phyloP scores from a whole-genome alignment of 1,140 invertebrate species.

The Anastrepha obliqua region DNA sequence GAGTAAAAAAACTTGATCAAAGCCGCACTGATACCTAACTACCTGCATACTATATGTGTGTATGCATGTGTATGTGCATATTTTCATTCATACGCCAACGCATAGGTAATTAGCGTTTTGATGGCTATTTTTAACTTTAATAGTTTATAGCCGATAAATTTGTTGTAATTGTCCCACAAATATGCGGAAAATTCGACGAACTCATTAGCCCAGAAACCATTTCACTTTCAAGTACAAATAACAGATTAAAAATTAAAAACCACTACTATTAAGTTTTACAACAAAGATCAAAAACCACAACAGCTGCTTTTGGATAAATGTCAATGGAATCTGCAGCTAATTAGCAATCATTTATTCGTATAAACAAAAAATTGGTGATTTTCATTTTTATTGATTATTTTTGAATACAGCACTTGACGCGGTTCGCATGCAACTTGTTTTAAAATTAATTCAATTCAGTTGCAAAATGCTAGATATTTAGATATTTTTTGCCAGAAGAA shows the following conservation, averaged over 20 bases:
- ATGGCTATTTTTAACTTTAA: background rate
- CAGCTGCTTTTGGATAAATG: background rate
- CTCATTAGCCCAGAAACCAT: background rate
- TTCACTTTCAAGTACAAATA: background rate
- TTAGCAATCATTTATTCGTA: background rate
- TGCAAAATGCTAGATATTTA: background rate
- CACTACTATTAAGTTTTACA: background rate
- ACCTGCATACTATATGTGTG: no score
- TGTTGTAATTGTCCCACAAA: background rate
- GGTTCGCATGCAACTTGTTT: slow-evolving; percentile 41
- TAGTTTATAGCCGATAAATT: background rate
- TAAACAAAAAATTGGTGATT: background rate
- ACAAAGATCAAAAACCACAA: background rate
- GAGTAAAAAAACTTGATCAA: background rate
- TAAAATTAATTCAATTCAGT: slow-evolving; percentile 2
- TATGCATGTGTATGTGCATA: no score
- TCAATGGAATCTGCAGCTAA: background rate
- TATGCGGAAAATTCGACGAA: background rate
- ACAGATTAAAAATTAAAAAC: background rate
- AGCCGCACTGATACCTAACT: no score
- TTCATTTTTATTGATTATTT: slow-evolving; percentile 6
- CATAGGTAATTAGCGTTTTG: background rate
- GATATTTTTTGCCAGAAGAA: background rate
- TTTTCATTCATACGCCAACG: background rate
- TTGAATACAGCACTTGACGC: background rate